Percentiles rank a stretch among this genome's conserved stretches.
Conservation (phyloP, 2,797 vertebrate species). For the Lerista edwardsae region DNA sequence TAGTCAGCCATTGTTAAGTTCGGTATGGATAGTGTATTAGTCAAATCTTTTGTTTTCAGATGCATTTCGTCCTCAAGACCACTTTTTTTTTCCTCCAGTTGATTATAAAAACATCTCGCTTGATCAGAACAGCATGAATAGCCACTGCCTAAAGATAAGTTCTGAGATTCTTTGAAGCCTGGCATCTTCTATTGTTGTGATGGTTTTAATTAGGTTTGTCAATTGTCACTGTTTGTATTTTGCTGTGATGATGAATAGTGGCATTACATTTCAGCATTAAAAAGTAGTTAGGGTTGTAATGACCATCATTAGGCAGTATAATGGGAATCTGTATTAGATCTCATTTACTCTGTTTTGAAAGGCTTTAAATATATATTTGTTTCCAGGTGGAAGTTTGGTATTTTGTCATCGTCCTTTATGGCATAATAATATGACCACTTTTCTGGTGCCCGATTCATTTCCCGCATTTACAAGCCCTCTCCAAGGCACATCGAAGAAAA, state of each 20-base stretch:
- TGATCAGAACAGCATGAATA: neutral
- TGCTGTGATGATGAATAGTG: slow-evolving; percentile 71
- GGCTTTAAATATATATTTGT: slow-evolving; percentile 28
- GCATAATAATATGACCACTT: neutral
- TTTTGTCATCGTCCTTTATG: neutral
- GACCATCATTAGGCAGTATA: slow-evolving; percentile 71
- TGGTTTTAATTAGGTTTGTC: slow-evolving; percentile 61
- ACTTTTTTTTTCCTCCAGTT: no score
- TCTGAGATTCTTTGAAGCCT: slow-evolving; percentile 44
- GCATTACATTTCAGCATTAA: slow-evolving; percentile 75
- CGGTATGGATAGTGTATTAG: no score
- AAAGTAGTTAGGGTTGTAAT: slow-evolving; percentile 75
- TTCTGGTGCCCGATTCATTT: neutral
- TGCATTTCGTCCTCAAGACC: no score
- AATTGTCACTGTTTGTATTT: slow-evolving; percentile 71
- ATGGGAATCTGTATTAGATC: slow-evolving; percentile 63
- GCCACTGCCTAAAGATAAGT: slow-evolving; percentile 41
- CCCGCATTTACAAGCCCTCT: slow-evolving; percentile 2
- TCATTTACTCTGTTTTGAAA: slow-evolving; percentile 41
- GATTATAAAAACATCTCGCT: no score
- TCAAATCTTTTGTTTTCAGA: no score
- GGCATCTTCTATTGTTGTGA: slow-evolving; percentile 50
- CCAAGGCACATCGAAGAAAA: slow-evolving; percentile 7
- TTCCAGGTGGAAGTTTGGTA: slow-evolving; percentile 37
- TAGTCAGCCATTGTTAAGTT: no score